Evolutionary conservation across 2,888 invertebrate genomes (phyloP), one percentile per base, ranked within the genome.

Genomic region (Epinotia bilunana): DNA sequence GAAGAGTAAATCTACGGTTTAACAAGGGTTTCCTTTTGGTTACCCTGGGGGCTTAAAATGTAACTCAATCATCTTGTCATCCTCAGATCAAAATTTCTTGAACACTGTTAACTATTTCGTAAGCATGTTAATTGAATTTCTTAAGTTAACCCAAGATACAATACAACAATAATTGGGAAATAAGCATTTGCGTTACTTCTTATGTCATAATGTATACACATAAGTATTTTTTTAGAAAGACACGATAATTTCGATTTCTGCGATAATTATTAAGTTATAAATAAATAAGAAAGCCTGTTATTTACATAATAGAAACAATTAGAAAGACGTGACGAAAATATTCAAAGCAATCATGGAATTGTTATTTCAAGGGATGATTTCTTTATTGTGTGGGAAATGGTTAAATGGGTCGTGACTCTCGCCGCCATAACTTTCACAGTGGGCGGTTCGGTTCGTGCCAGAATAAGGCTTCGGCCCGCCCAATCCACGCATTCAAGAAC

Each of bases 371-470:
- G 58, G 39, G 60, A 76, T 67, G 62, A 77, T 77, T 65, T 74
- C 60, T 71, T 74, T 67, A 74, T 71, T 76, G 70, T 76, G 46
- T 67, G 79, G 78, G 82, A 81, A 84, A 86, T 84, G 83, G 83
- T 80, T 85, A 84, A 88, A 88, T 86, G 84, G 86, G 84, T 84
- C 87, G 84, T 86, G 82, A 81, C 83, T 82, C 76, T 78, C 72
- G 77, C 76, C 77, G 80, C 80, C 79, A 83, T 89, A 86, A 87
- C 83, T 86, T 86, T 84, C 88, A 46, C 86, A 78, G 84, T 82
- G 82, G 87, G 87, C 76, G 84, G 83, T 78, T 72, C 73, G 57
- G 78, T 78, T 77, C 76, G 58, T 69, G 69, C 76, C 69, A 67
- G 74, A 72, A 77, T 65, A 75, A 62, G 77, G 60, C 73, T 33